Evolutionary conservation across 2,797 vertebrate species (phyloP).

Genomic region (Bradypodion ventrale): DNA sequence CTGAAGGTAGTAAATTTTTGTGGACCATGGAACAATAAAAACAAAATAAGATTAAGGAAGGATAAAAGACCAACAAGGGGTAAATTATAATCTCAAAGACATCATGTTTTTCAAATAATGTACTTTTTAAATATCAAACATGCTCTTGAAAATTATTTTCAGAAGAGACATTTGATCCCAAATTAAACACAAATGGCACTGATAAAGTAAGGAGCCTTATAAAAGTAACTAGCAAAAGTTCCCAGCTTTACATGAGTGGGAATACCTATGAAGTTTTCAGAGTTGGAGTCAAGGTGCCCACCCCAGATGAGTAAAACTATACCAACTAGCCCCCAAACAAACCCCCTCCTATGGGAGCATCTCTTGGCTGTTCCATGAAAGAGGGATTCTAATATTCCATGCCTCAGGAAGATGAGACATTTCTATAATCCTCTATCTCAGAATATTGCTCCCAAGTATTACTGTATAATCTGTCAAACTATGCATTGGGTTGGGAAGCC

Average conservation of each 20-base stretch:
- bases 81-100: slow-evolving; percentile 22
- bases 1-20: not conserved
- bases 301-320: too few relatives aligned
- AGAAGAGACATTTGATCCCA: not conserved
- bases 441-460: not conserved
- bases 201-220: not conserved
- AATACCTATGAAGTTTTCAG: not conserved
- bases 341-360: too few relatives aligned
- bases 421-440: not conserved
- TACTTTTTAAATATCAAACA: not conserved
- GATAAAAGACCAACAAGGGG: too few relatives aligned
- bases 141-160: not conserved
- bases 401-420: not conserved
- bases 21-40: not conserved
- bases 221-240: slow-evolving; percentile 8
- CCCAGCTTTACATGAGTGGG: not conserved
- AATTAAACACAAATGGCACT: slow-evolving; percentile 20
- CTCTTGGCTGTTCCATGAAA: not conserved
- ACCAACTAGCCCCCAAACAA: too few relatives aligned
- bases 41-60: not conserved
- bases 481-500: not conserved
- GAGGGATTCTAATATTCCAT: not conserved
- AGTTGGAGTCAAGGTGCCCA: not conserved
- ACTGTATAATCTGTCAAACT: not conserved
- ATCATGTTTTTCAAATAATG: not conserved